phyloP scores from a whole-genome alignment of 1,140 invertebrate species.

The Pristionchus pacificus region DNA sequence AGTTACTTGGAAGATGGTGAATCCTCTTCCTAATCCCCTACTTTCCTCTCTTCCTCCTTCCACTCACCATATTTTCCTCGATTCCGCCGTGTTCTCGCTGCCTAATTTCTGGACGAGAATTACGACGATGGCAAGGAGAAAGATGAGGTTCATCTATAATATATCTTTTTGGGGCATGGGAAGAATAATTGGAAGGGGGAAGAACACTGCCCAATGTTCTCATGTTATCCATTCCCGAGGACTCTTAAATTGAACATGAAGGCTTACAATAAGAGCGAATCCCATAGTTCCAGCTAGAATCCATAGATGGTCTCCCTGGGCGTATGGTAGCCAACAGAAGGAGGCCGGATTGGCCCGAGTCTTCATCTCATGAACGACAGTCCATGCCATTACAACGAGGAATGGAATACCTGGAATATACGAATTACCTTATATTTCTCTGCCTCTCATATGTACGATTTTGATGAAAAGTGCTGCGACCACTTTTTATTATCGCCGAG shows the following conservation, averaged over 20 bases:
- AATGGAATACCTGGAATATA: slow-evolving; percentile 50
- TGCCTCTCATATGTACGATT: neutral
- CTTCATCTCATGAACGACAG: slow-evolving; percentile 45
- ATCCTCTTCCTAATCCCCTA: no score
- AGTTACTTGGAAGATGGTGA: no score
- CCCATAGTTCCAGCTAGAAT: slow-evolving; percentile 57
- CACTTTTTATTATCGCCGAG: neutral
- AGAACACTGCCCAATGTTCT: no score
- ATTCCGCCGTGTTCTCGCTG: slow-evolving; percentile 51
- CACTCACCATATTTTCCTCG: slow-evolving; percentile 54
- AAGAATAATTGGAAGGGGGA: neutral
- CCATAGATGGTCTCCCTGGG: slow-evolving; percentile 54
- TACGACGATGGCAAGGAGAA: slow-evolving; percentile 49
- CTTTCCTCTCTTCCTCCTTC: no score
- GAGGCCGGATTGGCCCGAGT: slow-evolving; percentile 37
- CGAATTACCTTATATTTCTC: slow-evolving; percentile 21
- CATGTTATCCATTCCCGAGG: no score
- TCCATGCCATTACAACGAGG: slow-evolving; percentile 50
- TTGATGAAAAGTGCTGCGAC: neutral
- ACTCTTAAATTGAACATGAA: no score
- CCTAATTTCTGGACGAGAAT: slow-evolving; percentile 55
- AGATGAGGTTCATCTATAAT: slow-evolving; percentile 51
- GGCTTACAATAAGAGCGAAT: slow-evolving; percentile 42
- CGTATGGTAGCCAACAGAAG: slow-evolving; percentile 56
- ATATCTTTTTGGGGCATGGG: slow-evolving; percentile 12